Base-by-base conservation (phyloP, 64 coral and sea anemone genomes). In the Hydrozoanthus tunicans region DNA sequence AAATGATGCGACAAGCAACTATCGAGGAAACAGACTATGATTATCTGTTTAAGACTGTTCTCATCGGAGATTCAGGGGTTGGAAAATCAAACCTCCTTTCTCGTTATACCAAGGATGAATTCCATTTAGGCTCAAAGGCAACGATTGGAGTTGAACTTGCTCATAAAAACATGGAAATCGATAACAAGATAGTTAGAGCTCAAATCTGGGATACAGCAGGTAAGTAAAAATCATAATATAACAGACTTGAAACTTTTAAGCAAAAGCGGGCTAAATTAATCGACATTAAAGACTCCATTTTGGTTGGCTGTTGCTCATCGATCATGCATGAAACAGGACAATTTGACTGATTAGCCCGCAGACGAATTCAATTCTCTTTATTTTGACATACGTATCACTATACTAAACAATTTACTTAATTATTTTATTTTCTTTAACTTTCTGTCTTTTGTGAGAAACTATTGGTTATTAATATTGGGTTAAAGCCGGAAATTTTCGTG, bases 121-220 rank as follows among this genome's bases (percentile, higher is more conserved):
- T 99, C 68, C 97, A 99, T 51, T 72, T 99, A 8, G 94, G 97
- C 32, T 99, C 97, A 6, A 99, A 99, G 69, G 94, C 97, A 61
- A 99, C 97, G n/a, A 99, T 99, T 27, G 97, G 97, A 9, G 97
- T 99, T 43, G 97, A 99, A 77, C 92, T 99, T 1, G 97, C 97
- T 81, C 97, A 99, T 59, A 95, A 96, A 89, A 95, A 89, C 24
- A 62, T 99, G 24, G 92, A 96, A 86, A 79, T 99, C 10, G 97
- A 96, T 80, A 86, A 76, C 17, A 99, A 95, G 54, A 96, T 66
- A 53, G 91, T 99, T 69, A 94, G 97, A 32, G 97, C 97, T 57
- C 97, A 99, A 75, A 94, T 99, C n/a, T 99, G 97, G 97, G 97
- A 99, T 53, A 99, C 97, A 13, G 97, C 97, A 94, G 97, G 97